A percentile compares a stretch with the other conserved stretches of the same genome.
These are phyloP conservation scores for Larimichthys crocea DNA, from an alignment of 2,113 vertebrate genomes.

Conservation along the genomic window DNA sequence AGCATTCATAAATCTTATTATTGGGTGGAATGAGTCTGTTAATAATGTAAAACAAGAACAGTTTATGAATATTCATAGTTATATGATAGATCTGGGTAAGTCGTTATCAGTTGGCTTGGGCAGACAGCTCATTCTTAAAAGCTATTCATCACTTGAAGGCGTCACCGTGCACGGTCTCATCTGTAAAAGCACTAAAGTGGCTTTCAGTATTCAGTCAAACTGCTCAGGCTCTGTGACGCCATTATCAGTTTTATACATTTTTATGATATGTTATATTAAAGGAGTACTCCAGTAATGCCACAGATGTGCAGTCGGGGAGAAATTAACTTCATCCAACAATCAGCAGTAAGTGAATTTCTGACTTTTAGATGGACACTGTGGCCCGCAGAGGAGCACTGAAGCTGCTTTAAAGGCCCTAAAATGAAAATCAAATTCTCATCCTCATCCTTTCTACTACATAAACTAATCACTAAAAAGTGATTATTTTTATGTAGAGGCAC, in stretches of 20 bases:
- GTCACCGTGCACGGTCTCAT: conserved; percentile 11
- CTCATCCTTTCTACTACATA: background rate
- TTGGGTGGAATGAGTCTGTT: conserved; percentile 59
- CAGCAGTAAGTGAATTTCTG: background rate
- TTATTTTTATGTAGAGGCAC: background rate
- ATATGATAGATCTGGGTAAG: conserved; percentile 47
- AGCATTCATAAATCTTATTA: conserved; percentile 63
- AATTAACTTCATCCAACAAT: background rate
- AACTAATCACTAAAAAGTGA: no score
- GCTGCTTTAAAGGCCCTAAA: background rate
- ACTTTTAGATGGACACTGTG: no score
- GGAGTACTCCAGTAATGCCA: background rate
- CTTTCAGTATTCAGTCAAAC: conserved; percentile 16
- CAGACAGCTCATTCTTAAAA: conserved; percentile 46
- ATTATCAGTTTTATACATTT: background rate
- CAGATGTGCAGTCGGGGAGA: background rate
- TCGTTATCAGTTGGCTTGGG: conserved; percentile 51
- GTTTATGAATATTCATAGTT: conserved; percentile 74
- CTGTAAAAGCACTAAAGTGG: conserved; percentile 39
- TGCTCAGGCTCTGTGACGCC: background rate
- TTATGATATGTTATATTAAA: background rate
- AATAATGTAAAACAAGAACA: conserved; percentile 71
- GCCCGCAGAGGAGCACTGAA: background rate
- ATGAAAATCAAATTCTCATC: no score
- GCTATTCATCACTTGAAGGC: conserved; percentile 43